Conservation (phyloP, 1,140 invertebrate species). For the Eurosta solidaginis region DNA sequence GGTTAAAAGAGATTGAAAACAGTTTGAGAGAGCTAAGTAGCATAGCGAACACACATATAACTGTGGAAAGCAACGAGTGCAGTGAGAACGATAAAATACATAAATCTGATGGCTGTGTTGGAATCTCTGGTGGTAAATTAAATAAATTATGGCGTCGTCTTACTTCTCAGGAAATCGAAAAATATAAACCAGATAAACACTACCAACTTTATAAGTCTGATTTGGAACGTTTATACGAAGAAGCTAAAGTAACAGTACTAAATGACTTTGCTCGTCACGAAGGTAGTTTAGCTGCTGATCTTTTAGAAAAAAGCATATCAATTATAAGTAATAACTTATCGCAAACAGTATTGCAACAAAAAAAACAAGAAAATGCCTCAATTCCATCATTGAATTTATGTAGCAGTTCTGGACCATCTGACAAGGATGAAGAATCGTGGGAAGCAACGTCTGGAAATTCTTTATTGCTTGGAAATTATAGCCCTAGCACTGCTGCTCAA, state of each 20-base stretch:
- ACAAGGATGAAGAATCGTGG: conserved; percentile 23
- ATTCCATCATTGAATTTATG: conserved; percentile 35
- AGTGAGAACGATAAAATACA: neutral
- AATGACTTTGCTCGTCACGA: conserved; percentile 34
- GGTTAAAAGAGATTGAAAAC: conserved; percentile 38
- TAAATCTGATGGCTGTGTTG: conserved; percentile 30
- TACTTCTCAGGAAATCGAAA: conserved; percentile 36
- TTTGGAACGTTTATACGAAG: conserved; percentile 40
- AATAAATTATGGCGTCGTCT: conserved; percentile 43
- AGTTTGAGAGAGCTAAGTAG: conserved; percentile 38
- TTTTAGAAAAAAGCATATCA: conserved; percentile 28
- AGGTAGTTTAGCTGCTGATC: conserved; percentile 11
- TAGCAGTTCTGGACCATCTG: conserved; percentile 33
- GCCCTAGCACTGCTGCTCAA: conserved; percentile 32
- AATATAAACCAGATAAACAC: conserved; percentile 34
- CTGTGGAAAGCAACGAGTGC: neutral
- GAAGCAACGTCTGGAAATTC: neutral
- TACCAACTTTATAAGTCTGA: conserved; percentile 41
- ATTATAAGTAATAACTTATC: neutral
- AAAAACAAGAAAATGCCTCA: neutral
- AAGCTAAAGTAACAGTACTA: conserved; percentile 38
- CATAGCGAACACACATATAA: conserved; percentile 30
- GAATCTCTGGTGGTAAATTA: conserved; percentile 37
- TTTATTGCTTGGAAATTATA: conserved; percentile 8
- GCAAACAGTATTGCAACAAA: neutral